Evolutionary conservation across 2,888 invertebrate species (phyloP).

Genomic region (Trachelus troglodyta): DNA sequence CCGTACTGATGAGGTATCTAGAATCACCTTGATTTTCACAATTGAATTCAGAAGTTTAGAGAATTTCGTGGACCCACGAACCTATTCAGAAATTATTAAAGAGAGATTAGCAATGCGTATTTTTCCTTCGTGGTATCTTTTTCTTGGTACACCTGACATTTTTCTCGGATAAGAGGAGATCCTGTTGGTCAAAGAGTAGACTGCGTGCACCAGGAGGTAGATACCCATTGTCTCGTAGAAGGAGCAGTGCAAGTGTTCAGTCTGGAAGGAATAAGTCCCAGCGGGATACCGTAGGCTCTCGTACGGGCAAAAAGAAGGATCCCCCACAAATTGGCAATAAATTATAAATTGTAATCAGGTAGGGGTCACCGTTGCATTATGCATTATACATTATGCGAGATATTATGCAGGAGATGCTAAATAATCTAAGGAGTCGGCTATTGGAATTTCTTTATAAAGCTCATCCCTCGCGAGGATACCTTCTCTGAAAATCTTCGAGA

Average conservation of each 20-base stretch:
- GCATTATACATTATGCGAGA: slow-evolving; percentile 27
- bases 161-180: not conserved
- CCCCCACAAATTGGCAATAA: slow-evolving; percentile 46
- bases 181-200: not conserved
- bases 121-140: not conserved
- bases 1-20: not conserved
- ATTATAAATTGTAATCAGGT: slow-evolving; percentile 50
- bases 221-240: not conserved
- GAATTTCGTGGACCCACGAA: not conserved
- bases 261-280: slow-evolving; percentile 5
- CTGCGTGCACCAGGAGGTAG: not conserved
- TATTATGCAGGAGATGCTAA: not conserved
- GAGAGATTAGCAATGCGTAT: not conserved
- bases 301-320: slow-evolving; percentile 19
- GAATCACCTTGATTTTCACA: not conserved
- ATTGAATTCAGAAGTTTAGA: not conserved
- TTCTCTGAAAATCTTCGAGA: not conserved
- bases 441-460: not conserved
- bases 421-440: not conserved
- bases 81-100: not conserved
- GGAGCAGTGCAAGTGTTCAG: slow-evolving; percentile 15
- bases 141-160: not conserved
- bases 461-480: not conserved
- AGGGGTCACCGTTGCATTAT: slow-evolving; percentile 48
- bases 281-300: slow-evolving; percentile 7